Evolutionary conservation across 2,888 invertebrate genomes (phyloP).

Genomic region (Vannuccia rotundouncinata): DNA sequence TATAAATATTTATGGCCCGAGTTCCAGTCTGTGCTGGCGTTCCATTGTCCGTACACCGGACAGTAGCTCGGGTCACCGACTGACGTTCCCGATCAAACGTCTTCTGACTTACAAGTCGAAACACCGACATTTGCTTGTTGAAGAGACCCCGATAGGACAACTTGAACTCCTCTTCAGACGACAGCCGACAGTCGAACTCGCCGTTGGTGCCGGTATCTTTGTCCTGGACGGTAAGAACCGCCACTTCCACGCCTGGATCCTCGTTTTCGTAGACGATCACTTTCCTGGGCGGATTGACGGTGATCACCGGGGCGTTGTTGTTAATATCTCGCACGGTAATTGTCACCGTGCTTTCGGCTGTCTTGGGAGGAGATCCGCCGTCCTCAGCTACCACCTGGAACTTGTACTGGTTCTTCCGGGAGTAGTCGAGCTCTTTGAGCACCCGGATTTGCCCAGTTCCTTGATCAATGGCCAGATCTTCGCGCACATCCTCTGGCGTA

Average conservation of each 20-base stretch:
- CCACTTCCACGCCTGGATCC: background rate
- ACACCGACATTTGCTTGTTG: slow-evolving; percentile 15
- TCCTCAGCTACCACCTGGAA: slow-evolving; percentile 32
- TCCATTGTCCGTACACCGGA: slow-evolving; percentile 34
- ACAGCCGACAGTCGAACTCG: slow-evolving; percentile 27
- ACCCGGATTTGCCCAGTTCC: slow-evolving; percentile 24
- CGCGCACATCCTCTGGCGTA: slow-evolving; percentile 31
- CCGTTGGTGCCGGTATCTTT: slow-evolving; percentile 25
- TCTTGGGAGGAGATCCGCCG: slow-evolving; percentile 31
- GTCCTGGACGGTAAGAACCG: slow-evolving; percentile 28
- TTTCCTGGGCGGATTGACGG: background rate
- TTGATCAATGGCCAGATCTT: slow-evolving; percentile 25
- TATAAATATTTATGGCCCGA: slow-evolving; percentile 24
- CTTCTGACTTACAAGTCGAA: background rate
- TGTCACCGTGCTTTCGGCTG: slow-evolving; percentile 19
- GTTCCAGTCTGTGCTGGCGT: slow-evolving; percentile 10
- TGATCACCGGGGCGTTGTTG: slow-evolving; percentile 36
- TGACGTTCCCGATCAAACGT: slow-evolving; percentile 28
- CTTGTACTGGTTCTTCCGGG: background rate
- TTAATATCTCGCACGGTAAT: slow-evolving; percentile 35
- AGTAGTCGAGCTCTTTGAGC: slow-evolving; percentile 14
- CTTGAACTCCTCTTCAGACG: slow-evolving; percentile 1
- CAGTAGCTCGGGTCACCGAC: background rate
- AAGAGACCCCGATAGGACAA: background rate
- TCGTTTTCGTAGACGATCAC: background rate